These are phyloP conservation scores for Smithornis capensis DNA, from an alignment of 2,113 vertebrate genomes.

Conservation along the genomic window DNA sequence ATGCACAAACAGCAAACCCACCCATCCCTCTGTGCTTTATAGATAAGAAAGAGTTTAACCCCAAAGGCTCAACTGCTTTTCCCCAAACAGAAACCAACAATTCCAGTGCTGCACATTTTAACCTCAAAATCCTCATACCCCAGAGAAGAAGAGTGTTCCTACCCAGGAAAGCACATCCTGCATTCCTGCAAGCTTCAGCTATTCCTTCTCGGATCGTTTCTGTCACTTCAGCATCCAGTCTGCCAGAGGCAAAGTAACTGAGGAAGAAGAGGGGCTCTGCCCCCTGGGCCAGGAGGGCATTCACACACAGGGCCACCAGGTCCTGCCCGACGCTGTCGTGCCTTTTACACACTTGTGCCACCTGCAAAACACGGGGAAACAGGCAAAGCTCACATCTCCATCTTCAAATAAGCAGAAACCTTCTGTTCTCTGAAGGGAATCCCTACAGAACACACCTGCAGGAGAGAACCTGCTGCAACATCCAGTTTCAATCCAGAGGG, in stretches of 20 bases:
- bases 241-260: conserved; percentile 79
- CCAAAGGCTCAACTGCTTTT: not conserved
- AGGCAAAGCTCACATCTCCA: not conserved
- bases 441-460: not conserved
- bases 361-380: conserved; percentile 59
- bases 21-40: not conserved
- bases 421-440: not conserved
- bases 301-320: conserved; percentile 87
- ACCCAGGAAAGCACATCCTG: conserved; percentile 85
- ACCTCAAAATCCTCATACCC: not conserved
- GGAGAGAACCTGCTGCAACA: not conserved
- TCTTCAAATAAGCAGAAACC: not conserved
- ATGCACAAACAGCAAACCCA: not conserved
- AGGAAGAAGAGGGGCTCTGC: conserved; percentile 91
- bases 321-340: conserved; percentile 83
- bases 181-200: conserved; percentile 77
- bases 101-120: not conserved
- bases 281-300: conserved; percentile 84
- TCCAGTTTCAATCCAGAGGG: not conserved
- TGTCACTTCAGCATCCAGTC: conserved; percentile 73
- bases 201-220: conserved; percentile 77
- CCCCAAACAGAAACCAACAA: not conserved
- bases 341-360: conserved; percentile 79
- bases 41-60: not conserved
- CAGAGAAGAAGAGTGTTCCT: not conserved